Evolutionary conservation across 2,797 vertebrate species (phyloP).

Genomic region (Menidia menidia): DNA sequence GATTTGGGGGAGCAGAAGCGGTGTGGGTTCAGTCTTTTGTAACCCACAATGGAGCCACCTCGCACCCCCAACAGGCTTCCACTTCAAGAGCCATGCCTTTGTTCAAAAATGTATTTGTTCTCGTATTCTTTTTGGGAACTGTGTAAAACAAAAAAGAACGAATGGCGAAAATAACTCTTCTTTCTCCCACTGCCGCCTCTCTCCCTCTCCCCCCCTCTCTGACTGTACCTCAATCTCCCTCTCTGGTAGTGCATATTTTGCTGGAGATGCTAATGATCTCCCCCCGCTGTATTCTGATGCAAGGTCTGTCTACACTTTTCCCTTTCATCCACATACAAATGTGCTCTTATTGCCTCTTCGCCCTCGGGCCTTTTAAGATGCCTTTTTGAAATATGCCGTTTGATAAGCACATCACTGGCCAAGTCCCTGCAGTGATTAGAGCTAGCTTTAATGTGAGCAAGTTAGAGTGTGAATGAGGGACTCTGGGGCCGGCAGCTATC

Average conservation of each 20-base stretch:
- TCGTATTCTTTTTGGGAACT: conserved; percentile 85
- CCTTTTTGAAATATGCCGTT: conserved; percentile 90
- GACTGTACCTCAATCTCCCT: conserved; percentile 58
- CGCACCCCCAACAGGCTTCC: conserved; percentile 69
- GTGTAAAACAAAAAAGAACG: conserved; percentile 73
- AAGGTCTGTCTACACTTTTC: conserved; percentile 85
- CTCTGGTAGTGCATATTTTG: conserved; percentile 71
- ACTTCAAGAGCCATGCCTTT: conserved; percentile 82
- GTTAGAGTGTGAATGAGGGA: conserved; percentile 73
- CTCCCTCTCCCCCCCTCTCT: conserved; percentile 44
- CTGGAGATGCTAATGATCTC: conserved; percentile 84
- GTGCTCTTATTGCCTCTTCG: conserved; percentile 87
- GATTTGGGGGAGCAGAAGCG: conserved; percentile 47
- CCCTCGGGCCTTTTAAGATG: conserved; percentile 87
- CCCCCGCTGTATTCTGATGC: conserved; percentile 85
- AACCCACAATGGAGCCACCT: conserved; percentile 79
- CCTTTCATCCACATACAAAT: conserved; percentile 88
- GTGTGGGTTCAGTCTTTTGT: conserved; percentile 69
- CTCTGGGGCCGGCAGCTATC: conserved; percentile 65
- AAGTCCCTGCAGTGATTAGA: conserved; percentile 87
- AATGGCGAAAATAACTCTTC: conserved; percentile 58
- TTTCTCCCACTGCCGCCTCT: conserved; percentile 50
- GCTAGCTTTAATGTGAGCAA: conserved; percentile 84
- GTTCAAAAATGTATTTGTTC: conserved; percentile 87
- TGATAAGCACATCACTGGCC: conserved; percentile 88